Percentiles rank a stretch among this genome's conserved stretches.
Conservation (phyloP, 35 echinoderm and acorn worm species). For the Apostichopus californicus region DNA sequence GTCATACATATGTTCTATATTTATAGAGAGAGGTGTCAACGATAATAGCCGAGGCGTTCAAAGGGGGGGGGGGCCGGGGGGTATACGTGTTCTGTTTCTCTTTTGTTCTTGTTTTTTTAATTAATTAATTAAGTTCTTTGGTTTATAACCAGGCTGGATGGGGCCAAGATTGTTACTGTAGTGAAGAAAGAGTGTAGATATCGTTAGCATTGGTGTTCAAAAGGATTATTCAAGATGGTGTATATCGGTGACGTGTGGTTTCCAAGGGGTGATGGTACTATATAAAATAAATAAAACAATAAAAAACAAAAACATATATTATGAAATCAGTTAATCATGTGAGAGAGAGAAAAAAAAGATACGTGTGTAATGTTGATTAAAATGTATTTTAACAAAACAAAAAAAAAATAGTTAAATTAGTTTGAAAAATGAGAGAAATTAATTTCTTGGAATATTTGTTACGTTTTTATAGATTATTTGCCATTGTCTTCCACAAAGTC, state of each 20-base stretch:
- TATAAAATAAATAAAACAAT: not conserved
- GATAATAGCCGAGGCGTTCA: slow-evolving; percentile 6
- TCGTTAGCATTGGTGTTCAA: not conserved
- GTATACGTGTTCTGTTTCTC: not conserved
- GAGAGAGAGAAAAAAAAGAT: too few species aligned
- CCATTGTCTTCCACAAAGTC: too few species aligned
- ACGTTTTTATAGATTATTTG: too few species aligned
- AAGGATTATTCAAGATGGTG: not conserved
- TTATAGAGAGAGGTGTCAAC: slow-evolving; percentile 13
- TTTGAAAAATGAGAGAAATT: too few species aligned
- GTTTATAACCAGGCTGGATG: slow-evolving; percentile 32
- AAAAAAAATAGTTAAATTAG: too few species aligned
- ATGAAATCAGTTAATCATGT: too few species aligned
- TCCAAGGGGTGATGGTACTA: not conserved
- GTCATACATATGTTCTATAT: not conserved
- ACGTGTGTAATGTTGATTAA: too few species aligned
- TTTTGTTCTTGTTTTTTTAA: not conserved
- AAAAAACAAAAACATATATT: too few species aligned
- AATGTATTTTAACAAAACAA: too few species aligned
- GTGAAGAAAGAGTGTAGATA: slow-evolving; percentile 11
- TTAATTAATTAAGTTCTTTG: slow-evolving; percentile 27
- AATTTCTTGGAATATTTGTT: too few species aligned
- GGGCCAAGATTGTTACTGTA: slow-evolving; percentile 37
- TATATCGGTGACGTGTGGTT: not conserved
- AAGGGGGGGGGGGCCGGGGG: not conserved